Conservation (phyloP, 2,888 invertebrate genomes). For the Celastrina argiolus region DNA sequence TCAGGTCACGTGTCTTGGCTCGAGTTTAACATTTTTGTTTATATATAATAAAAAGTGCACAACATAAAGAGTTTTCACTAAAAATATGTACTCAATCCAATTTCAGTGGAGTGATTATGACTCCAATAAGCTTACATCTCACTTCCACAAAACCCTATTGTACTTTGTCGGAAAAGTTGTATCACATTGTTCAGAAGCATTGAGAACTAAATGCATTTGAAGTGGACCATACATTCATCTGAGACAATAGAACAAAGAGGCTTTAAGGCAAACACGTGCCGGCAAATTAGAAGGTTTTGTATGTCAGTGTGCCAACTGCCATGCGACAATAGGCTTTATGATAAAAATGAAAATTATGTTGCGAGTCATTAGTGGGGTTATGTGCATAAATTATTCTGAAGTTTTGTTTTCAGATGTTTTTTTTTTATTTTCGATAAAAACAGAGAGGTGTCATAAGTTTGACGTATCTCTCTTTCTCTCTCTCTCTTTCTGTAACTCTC, state of each 20-base stretch:
- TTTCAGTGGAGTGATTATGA: neutral
- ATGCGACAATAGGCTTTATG: neutral
- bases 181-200: constrained; percentile 1
- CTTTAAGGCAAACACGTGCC: constrained; percentile 12
- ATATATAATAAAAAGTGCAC: no score
- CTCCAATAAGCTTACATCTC: neutral
- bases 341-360: neutral
- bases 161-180: constrained; percentile 1
- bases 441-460: no score
- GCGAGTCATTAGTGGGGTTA: neutral
- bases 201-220: constrained; percentile 12
- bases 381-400: neutral
- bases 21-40: no score
- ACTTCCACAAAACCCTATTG: neutral
- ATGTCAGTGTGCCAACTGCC: constrained; percentile 19
- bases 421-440: no score
- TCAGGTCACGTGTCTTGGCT: no score
- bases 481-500: no score
- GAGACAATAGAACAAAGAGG: constrained; percentile 20
- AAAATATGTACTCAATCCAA: no score
- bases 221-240: constrained; percentile 14
- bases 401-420: no score
- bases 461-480: no score
- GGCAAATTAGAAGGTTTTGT: constrained; percentile 16
- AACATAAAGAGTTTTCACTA: no score